These are phyloP conservation scores for Colletes collaris DNA, from an alignment of 2,888 invertebrate genomes.

Conservation along the genomic window DNA sequence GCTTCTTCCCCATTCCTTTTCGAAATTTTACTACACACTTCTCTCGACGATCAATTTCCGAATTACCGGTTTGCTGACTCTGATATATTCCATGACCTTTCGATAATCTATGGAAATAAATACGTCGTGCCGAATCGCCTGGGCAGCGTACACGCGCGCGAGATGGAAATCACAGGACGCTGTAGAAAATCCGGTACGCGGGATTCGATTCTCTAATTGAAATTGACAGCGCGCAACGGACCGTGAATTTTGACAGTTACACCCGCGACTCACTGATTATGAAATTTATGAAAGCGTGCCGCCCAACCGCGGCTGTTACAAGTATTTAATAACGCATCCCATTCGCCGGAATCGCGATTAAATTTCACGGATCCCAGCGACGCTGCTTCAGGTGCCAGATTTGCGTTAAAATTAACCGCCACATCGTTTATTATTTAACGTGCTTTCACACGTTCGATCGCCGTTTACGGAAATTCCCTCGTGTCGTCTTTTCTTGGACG, in stretches of 20 bases:
- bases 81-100: slow-evolving; percentile 32
- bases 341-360: slow-evolving; percentile 7
- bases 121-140: slow-evolving; percentile 16
- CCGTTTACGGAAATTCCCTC: too few relatives aligned
- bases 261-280: slow-evolving; percentile 42
- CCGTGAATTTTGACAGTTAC: slow-evolving; percentile 43
- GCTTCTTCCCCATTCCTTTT: too few relatives aligned
- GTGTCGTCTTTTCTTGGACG: too few relatives aligned
- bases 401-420: neutral
- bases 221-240: slow-evolving; percentile 55
- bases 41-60: slow-evolving; percentile 21
- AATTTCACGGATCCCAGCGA: slow-evolving; percentile 15
- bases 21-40: too few relatives aligned
- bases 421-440: neutral
- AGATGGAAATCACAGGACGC: slow-evolving; percentile 20
- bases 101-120: slow-evolving; percentile 42
- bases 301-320: slow-evolving; percentile 20
- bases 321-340: slow-evolving; percentile 55
- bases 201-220: slow-evolving; percentile 52
- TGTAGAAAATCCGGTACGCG: slow-evolving; percentile 26
- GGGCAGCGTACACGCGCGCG: neutral
- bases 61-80: neutral
- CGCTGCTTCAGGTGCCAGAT: neutral
- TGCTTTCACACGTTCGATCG: too few relatives aligned
- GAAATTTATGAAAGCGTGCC: slow-evolving; percentile 46